Base-by-base conservation (phyloP, 2,888 invertebrate genomes). In the Ormia ochracea region DNA sequence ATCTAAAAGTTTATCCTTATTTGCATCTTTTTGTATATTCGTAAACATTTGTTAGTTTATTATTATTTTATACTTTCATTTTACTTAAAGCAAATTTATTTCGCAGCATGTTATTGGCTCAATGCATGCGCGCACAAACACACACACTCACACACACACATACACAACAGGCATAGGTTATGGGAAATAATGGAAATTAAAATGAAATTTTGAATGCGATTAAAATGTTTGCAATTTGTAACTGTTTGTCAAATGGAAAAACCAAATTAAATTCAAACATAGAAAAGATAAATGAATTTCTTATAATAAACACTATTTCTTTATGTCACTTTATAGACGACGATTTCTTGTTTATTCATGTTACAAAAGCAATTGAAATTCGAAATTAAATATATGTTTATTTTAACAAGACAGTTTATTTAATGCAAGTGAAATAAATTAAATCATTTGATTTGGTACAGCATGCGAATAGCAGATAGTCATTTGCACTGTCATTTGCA, bases 211-310 rank as follows among this genome's bases (percentile, higher is more conserved):
- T 68, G 43, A 81, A 85, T 86, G 82, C 82, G 83, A 84, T 84
- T 85, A 82, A 85, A 83, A 85, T 85, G 83, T 84, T 83, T 81
- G 83, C 84, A 86, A 87, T 86, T 86, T 87, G 86, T 85, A 83
- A 84, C 82, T 82, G 83, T 85, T 86, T 86, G 83, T 84, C 84
- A 83, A 82, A 81, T 82, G 80, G 82, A 84, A 84, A 63, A 68
- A 69, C 70, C 48, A 65, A 73, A 70, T 59, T 48, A 48, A 69
- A 69, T 58, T 33, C 21, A 26, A 50, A 61, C 52, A 52, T 38
- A 9, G 23, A 69, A 58, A 19, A 58, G 10, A 38, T 45, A 54
- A 54, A 54, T 54, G 31, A 12, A 43, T 65, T 52, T 45, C 48
- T 48, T 36, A 23, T 36, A 23, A 48, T n/a, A 21, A 17, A 0